A percentile compares a stretch with the other conserved stretches of the same genome.
These are phyloP conservation scores for Whitmania pigra DNA, from an alignment of 1,140 invertebrate species.

Conservation along the genomic window DNA sequence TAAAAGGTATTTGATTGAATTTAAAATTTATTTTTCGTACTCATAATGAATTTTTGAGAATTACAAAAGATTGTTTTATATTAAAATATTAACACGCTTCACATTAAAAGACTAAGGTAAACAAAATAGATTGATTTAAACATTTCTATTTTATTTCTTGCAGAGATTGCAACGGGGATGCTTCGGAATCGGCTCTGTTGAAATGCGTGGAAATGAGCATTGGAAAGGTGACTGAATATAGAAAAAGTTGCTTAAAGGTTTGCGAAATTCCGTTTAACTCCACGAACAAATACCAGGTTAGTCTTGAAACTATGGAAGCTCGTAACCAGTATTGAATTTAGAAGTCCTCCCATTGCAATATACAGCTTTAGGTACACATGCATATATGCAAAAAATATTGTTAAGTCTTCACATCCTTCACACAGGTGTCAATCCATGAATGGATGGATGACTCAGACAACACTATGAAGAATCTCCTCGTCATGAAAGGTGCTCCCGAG, in stretches of 20 bases:
- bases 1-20: slow-evolving; percentile 50
- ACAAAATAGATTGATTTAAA: too few species aligned
- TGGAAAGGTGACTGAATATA: slow-evolving; percentile 75
- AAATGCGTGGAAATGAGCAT: slow-evolving; percentile 91
- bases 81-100: too few species aligned
- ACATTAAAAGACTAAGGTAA: not conserved
- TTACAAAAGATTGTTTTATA: too few species aligned
- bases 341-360: too few species aligned
- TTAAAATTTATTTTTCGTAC: too few species aligned
- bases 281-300: slow-evolving; percentile 86
- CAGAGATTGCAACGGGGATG: slow-evolving; percentile 62
- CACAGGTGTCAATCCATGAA: slow-evolving; percentile 42
- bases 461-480: slow-evolving; percentile 62
- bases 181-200: slow-evolving; percentile 84
- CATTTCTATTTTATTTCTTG: not conserved
- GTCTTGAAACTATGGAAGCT: not conserved
- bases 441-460: slow-evolving; percentile 53
- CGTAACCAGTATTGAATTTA: not conserved
- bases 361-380: too few species aligned
- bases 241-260: slow-evolving; percentile 82
- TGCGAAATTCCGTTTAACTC: slow-evolving; percentile 99
- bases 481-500: slow-evolving; percentile 99
- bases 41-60: too few species aligned
- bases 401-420: slow-evolving; percentile 38
- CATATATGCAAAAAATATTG: too few species aligned